Conservation (phyloP, 2,113 vertebrate species). For the Oryzias melastigma region DNA sequence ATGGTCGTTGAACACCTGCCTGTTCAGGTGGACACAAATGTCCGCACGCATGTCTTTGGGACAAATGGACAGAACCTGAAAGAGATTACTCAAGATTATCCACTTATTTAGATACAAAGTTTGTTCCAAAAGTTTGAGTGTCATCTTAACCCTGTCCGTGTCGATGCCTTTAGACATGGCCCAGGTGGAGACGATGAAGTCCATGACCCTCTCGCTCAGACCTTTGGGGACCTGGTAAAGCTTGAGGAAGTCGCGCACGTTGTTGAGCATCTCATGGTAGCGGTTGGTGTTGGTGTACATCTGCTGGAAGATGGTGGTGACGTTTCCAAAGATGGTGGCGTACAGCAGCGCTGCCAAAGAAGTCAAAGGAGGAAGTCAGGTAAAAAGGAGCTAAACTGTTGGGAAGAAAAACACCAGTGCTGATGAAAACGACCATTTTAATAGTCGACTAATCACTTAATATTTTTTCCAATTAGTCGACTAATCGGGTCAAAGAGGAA, state of each 20-base stretch:
- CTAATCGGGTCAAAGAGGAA: too few species aligned
- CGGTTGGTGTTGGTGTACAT: slow-evolving; percentile 99
- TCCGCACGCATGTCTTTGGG: slow-evolving; percentile 99
- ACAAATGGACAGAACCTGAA: slow-evolving; percentile 94
- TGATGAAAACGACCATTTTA: too few species aligned
- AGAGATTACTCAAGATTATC: neutral
- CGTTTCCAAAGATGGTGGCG: slow-evolving; percentile 98
- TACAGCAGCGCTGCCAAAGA: slow-evolving; percentile 89
- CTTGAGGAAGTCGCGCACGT: slow-evolving; percentile 96
- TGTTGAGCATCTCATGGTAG: slow-evolving; percentile 99
- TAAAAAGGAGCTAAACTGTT: neutral
- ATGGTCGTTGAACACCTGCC: slow-evolving; percentile 97
- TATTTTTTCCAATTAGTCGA: too few species aligned
- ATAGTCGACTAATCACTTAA: too few species aligned
- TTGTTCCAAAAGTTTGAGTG: neutral
- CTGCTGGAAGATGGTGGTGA: slow-evolving; percentile 99
- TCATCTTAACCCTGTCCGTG: slow-evolving; percentile 89
- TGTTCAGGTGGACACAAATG: slow-evolving; percentile 96
- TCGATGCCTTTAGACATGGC: slow-evolving; percentile 99
- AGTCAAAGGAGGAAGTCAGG: slow-evolving; percentile 1
- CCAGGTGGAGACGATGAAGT: slow-evolving; percentile 99
- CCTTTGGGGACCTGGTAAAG: slow-evolving; percentile 98
- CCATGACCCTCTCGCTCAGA: slow-evolving; percentile 98
- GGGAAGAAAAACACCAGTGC: neutral
- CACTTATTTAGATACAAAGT: too few species aligned